These are phyloP conservation scores for Manis pentadactyla DNA, from an alignment of 2,797 vertebrate genomes.

Conservation along the genomic window DNA sequence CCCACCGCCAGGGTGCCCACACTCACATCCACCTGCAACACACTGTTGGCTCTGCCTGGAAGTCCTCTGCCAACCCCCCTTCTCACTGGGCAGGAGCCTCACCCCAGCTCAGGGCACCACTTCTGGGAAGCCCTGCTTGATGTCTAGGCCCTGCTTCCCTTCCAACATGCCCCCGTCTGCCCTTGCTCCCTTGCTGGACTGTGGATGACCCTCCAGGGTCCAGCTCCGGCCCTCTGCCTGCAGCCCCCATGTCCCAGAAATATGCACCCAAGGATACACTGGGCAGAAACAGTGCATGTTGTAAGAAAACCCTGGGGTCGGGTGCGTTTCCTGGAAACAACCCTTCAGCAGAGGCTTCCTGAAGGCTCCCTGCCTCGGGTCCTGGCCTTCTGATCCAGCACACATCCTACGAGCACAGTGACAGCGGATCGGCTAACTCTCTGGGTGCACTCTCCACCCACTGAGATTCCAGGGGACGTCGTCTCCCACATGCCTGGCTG, in stretches of 20 bases:
- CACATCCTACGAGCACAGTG: neutral
- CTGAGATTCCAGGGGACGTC: too few relatives aligned
- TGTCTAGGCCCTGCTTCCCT: neutral
- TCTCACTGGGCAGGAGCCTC: neutral
- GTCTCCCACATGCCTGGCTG: accelerated
- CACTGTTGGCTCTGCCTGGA: neutral
- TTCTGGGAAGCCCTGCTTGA: neutral
- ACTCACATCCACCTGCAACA: neutral
- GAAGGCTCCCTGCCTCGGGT: neutral
- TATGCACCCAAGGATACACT: neutral
- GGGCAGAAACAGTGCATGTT: accelerated
- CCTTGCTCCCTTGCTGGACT: neutral
- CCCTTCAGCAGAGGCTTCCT: neutral
- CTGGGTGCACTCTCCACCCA: neutral
- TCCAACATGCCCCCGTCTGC: neutral
- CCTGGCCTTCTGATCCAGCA: neutral
- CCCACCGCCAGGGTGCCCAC: neutral
- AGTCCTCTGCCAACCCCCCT: accelerated
- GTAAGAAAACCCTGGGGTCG: neutral
- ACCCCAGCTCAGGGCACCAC: neutral
- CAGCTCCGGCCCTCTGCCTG: neutral
- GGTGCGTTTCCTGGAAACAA: neutral
- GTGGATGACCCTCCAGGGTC: neutral
- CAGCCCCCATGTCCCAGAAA: neutral
- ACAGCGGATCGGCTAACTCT: neutral